Evolutionary conservation across 1,140 invertebrate species (phyloP).

Genomic region (Tenebrio molitor): DNA sequence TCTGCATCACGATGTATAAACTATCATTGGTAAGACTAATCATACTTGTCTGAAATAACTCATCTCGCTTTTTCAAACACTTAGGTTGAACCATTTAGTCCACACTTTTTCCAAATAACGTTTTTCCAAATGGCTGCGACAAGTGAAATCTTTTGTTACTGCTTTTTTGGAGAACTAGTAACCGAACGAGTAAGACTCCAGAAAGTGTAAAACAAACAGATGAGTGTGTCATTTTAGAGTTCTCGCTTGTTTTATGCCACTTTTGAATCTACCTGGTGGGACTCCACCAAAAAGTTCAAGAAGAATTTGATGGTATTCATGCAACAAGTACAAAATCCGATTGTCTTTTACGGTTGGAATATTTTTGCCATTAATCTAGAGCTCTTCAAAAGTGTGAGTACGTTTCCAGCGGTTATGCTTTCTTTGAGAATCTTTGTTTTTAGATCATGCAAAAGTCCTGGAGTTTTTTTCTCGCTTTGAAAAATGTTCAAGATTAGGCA

Average conservation of each 20-base stretch:
- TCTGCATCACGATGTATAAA: neutral
- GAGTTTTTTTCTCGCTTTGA: constrained; percentile 6
- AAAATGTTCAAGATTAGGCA: constrained; percentile 22
- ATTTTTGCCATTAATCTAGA: constrained; percentile 5
- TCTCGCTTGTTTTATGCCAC: neutral
- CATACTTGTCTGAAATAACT: neutral
- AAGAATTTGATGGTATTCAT: neutral
- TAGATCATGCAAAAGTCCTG: constrained; percentile 15
- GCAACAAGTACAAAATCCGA: neutral
- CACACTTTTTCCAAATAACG: neutral
- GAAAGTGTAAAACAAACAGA: too few species aligned
- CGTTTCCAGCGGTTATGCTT: neutral
- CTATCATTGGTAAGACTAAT: too few species aligned
- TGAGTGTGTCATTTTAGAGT: neutral
- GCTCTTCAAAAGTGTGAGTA: constrained; percentile 3
- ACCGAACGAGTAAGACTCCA: neutral
- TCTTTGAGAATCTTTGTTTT: neutral
- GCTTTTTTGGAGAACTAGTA: neutral
- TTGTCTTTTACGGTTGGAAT: neutral
- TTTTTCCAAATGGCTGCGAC: neutral
- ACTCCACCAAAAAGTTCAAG: neutral
- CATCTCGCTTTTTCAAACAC: neutral
- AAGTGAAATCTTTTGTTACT: constrained; percentile 1
- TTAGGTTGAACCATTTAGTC: neutral
- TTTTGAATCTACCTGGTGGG: neutral